Evolutionary conservation across 2,797 vertebrate species (phyloP).

Genomic region (Halcyon leucocephala): DNA sequence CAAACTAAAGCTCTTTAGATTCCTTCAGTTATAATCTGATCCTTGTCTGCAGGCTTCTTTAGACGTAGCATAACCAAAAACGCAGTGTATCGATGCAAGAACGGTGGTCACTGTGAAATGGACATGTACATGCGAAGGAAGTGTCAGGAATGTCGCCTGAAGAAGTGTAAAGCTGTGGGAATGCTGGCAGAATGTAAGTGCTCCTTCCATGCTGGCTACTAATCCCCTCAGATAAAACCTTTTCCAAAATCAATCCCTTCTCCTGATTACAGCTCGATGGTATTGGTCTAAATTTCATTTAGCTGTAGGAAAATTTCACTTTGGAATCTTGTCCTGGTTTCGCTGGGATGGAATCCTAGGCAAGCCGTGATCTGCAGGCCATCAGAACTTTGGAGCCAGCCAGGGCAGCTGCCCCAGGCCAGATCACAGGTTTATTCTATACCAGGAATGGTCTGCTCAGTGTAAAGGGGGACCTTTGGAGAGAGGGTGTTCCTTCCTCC

Average conservation of each 20-base stretch:
- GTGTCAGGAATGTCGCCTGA: slow-evolving; percentile 93
- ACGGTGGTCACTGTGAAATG: slow-evolving; percentile 93
- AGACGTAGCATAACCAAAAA: slow-evolving; percentile 93
- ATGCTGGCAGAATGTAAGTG: slow-evolving; percentile 95
- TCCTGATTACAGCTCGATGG: background rate
- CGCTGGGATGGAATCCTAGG: background rate
- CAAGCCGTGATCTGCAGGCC: background rate
- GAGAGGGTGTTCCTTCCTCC: background rate
- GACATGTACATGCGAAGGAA: slow-evolving; percentile 98
- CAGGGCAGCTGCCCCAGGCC: background rate
- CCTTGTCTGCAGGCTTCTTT: slow-evolving; percentile 86
- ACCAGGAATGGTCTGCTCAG: background rate
- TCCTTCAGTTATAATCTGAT: background rate
- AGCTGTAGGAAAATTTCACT: background rate
- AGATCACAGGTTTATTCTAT: background rate
- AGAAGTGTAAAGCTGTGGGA: slow-evolving; percentile 93
- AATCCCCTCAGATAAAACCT: background rate
- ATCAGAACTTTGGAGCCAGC: background rate
- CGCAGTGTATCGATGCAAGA: slow-evolving; percentile 93
- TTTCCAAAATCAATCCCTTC: background rate
- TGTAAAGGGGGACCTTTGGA: background rate
- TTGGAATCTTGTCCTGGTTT: background rate
- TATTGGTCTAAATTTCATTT: background rate
- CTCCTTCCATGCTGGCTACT: background rate
- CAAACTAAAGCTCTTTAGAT: background rate